A percentile compares a stretch with the other conserved stretches of the same genome.
These are phyloP conservation scores for Rhagoletis zephyria DNA, from an alignment of 1,140 invertebrate species.

Conservation along the genomic window DNA sequence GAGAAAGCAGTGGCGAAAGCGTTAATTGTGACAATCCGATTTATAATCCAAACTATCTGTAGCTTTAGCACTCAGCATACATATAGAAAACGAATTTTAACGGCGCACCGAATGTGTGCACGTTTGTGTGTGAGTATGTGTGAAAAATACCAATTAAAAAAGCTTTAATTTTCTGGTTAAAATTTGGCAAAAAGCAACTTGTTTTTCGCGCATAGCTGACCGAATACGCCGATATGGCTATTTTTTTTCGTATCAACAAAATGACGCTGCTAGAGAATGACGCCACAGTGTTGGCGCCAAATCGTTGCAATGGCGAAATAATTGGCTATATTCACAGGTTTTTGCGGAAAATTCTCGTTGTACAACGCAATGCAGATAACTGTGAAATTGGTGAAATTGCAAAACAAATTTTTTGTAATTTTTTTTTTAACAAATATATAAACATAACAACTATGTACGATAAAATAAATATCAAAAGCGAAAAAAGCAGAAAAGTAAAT, in stretches of 20 bases:
- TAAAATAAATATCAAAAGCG: background rate
- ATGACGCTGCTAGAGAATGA: background rate
- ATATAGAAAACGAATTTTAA: background rate
- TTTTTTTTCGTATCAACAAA: background rate
- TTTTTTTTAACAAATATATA: background rate
- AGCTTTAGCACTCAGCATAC: background rate
- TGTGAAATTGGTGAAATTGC: slow-evolving; percentile 50
- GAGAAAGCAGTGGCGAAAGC: background rate
- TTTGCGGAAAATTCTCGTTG: background rate
- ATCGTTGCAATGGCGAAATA: slow-evolving; percentile 31
- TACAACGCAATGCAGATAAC: slow-evolving; percentile 6
- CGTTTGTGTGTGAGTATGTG: background rate
- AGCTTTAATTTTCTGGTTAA: background rate
- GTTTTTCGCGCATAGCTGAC: background rate
- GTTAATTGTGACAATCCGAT: slow-evolving; percentile 14
- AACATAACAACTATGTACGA: background rate
- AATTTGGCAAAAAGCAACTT: background rate
- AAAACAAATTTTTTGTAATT: background rate
- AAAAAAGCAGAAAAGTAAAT: background rate
- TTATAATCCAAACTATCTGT: slow-evolving; percentile 2
- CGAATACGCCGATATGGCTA: background rate
- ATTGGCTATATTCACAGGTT: background rate
- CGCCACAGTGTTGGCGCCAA: slow-evolving; percentile 21
- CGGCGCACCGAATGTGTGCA: background rate
- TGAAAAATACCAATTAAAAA: slow-evolving; percentile 1